Evolutionary conservation across 2,797 vertebrate species (phyloP), one percentile per base, ranked within the genome.

Genomic region (Sebastes aleutianus): DNA sequence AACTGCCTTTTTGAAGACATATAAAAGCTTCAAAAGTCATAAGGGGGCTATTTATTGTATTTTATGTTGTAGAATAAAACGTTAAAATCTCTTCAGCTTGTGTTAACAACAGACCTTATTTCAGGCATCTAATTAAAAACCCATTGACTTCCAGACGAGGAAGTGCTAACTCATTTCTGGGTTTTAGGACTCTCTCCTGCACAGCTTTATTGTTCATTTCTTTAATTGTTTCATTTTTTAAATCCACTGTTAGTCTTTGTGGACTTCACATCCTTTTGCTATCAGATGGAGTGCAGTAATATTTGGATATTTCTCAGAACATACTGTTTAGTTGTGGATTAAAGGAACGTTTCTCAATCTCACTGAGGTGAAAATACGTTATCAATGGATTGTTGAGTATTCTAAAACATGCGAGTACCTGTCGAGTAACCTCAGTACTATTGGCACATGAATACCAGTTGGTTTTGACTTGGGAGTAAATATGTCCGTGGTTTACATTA

Each of bases 401-500:
- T 62, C 1, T 26, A 26, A 72, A 71, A 50, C 54, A 50, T 69
- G 80, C 3, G 10, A 22, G 5, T 24, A 72, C 72, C 64, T 70
- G 74, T 63, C 8, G 2, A 68, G 3, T 9, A 69, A 29, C 1
- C 10, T 56, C 10, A 26, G 20, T 4, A 14, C 3, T 4, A 53
- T 31, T 32, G 16, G 0, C 3, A 79, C 36, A 63, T 24, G 6
- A n/a, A 43, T 65, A 1, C 1, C 6, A 3, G 4, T 77, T 74
- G n/a, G 9, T 56, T 76, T 56, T 74, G 8, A 18, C 53, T 31
- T 71, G 7, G 6, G 24, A 26, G 8, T 76, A 24, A 70, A 26
- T 18, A 4, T n/a, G 24, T 75, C 5, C 0, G 3, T 47, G 63
- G 65, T 85, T 84, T 73, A 22, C 24, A 56, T 89, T 76, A 70